Base-by-base conservation (phyloP, 2,888 invertebrate species). In the Lithophane socia region DNA sequence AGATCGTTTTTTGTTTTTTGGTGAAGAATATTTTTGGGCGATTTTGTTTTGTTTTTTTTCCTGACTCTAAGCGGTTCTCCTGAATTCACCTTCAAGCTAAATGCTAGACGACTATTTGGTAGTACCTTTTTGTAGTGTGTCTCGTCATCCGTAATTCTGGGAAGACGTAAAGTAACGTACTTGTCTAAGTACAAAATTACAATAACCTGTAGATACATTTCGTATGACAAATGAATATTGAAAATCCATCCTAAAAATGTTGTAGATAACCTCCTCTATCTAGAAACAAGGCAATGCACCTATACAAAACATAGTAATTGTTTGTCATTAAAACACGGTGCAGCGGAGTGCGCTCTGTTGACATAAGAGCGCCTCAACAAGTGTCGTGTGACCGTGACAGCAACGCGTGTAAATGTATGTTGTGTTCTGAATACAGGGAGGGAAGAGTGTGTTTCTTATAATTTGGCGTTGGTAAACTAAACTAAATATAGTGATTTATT, bases 1-100 rank as follows among this genome's bases (percentile, higher is more conserved):
- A 70, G 29, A 82, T 77, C 21, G 10, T 66, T 73, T 74, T 85
- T 83, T 85, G 63, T 73, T 58, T 73, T 69, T 60, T 68, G 21
- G 52, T 24, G 13, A 56, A 56, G 44, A 56, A 49, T 18, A 75
- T 65, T 75, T 73, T 77, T 68, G 16, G 13, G 42, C 21, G 24
- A 37, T 72, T 67, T 44, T 44, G 21, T 73, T 85, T 77, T 37
- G 44, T 69, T 65, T 81, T 56, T 47, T 56, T 42, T 9, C 2
- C 1, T n/a, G 9, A 16, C 8, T 49, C 12, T n/a, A 16, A 65
- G 9, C 47, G 5, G 24, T 75, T 49, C 4, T 56, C 0, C 24
- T 37, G 18, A 16, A 18, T 66, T 72, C 1, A 0, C 37, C 37
- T 37, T 44, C 4, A 47, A 47, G 24, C 21, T 49, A 2, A 67